These are phyloP conservation scores for Nemurella pictetii DNA, from an alignment of 2,888 invertebrate species.

Conservation along the genomic window DNA sequence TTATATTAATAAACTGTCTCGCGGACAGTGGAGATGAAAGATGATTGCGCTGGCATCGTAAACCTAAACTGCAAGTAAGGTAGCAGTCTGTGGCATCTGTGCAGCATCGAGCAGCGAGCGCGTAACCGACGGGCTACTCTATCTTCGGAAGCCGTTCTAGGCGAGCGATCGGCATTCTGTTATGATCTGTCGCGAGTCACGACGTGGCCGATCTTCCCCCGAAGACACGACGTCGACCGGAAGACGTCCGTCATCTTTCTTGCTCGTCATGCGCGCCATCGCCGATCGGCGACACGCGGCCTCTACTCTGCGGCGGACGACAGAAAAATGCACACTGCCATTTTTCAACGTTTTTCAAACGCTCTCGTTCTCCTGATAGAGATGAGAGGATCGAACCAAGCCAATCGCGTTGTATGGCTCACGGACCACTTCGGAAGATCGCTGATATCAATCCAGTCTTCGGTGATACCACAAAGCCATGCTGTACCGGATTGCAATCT, in stretches of 20 bases:
- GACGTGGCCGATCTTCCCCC: slow-evolving; percentile 1
- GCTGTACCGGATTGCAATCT: background rate
- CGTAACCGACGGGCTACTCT: background rate
- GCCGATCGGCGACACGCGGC: background rate
- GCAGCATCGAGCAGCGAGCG: background rate
- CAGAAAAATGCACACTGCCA: background rate
- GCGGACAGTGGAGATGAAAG: background rate
- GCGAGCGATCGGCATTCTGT: background rate
- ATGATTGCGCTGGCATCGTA: background rate
- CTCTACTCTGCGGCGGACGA: background rate
- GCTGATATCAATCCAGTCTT: background rate
- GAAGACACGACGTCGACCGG: slow-evolving; percentile 16
- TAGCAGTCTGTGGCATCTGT: background rate
- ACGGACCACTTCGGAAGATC: background rate
- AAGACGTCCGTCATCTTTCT: slow-evolving; percentile 20
- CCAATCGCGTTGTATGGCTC: background rate
- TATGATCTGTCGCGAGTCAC: background rate
- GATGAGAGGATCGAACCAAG: background rate
- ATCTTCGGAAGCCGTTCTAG: slow-evolving; percentile 11
- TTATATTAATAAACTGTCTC: background rate
- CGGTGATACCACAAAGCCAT: background rate
- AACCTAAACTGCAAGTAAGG: background rate
- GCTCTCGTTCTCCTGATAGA: no score
- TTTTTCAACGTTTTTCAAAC: background rate
- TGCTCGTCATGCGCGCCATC: background rate